These are phyloP conservation scores for Euclidia mi DNA, from an alignment of 2,888 invertebrate species.

Conservation along the genomic window DNA sequence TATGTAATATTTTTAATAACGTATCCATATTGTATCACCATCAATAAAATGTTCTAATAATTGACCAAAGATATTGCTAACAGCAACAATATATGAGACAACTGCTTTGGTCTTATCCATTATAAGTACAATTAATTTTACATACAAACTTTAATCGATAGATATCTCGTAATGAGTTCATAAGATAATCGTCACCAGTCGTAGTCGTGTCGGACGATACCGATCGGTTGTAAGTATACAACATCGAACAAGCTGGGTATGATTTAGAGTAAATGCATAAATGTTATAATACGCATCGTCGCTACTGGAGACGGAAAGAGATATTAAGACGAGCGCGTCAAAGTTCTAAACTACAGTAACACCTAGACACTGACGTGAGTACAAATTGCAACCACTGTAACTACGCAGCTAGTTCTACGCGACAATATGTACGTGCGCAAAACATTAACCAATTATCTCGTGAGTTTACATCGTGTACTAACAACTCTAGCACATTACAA, in stretches of 20 bases:
- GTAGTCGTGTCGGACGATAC: slow-evolving; percentile 64
- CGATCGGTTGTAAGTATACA: slow-evolving; percentile 71
- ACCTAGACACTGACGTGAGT: slow-evolving; percentile 81
- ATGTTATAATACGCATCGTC: slow-evolving; percentile 64
- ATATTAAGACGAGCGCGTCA: slow-evolving; percentile 55
- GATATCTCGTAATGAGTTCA: slow-evolving; percentile 65
- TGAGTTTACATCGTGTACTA: slow-evolving; percentile 61
- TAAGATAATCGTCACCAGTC: slow-evolving; percentile 65
- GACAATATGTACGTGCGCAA: slow-evolving; percentile 75
- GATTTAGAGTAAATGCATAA: slow-evolving; percentile 77
- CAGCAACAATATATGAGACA: slow-evolving; percentile 81
- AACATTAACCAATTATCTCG: slow-evolving; percentile 74
- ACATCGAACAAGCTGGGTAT: slow-evolving; percentile 77
- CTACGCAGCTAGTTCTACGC: slow-evolving; percentile 83
- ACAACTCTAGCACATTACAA: slow-evolving; percentile 77
- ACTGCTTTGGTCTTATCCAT: slow-evolving; percentile 85
- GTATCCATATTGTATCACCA: slow-evolving; percentile 77
- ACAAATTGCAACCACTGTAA: slow-evolving; percentile 70
- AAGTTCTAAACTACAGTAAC: slow-evolving; percentile 79
- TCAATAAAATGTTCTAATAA: slow-evolving; percentile 86
- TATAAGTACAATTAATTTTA: slow-evolving; percentile 81
- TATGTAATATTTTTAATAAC: slow-evolving; percentile 77
- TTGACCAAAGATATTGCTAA: slow-evolving; percentile 89
- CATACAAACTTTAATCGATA: slow-evolving; percentile 69
- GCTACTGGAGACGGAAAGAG: slow-evolving; percentile 72